Base-by-base conservation (phyloP, 1,140 invertebrate species). In the Atta texana region DNA sequence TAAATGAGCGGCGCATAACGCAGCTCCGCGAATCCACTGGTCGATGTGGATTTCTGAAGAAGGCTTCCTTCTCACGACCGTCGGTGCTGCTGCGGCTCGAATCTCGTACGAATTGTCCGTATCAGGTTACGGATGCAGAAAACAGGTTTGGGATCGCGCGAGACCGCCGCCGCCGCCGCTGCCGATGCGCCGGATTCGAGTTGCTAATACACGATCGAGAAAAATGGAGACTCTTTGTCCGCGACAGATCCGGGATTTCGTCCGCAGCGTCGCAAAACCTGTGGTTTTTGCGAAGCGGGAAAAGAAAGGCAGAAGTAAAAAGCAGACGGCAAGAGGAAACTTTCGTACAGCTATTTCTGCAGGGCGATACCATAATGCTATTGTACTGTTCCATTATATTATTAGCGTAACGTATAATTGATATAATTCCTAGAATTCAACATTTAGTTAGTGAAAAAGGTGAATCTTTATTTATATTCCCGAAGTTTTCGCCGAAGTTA, bases 121-220 rank as follows among this genome's bases (percentile, higher is more conserved):
- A 77, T 90, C 81, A 49, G 44, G 71, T 90, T 90, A 86, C 89
- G 71, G 34, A 86, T 76, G 44, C 61, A 28, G 59, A 75, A 74
- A 90, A 90, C 89, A 61, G 89, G 89, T 90, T 90, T 90, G 18
- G 63, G 16, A 78, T 87, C 74, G 66, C 69, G 51, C 51, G 14
- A 21, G 34, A 12, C 24, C 59, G 71, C 31, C 28, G n/a, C 53
- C 71, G 71, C 39, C 34, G 21, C 1, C 39, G 39, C 31, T 3
- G 31, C 31, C 31, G 31, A 69, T 57, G 75, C 75, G 75, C 49
- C 75, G 57, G 66, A 68, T 74, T 61, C 55, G 28, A 74, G 80
- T 61, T 74, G 63, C 69, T 84, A 74, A 84, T 84, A 84, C 24
- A 82, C 18, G 68, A 84, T 84, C 55, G 69, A 24, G 55, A 84